Evolutionary conservation across 1,140 invertebrate species (phyloP).

Genomic region (Eurosta solidaginis): DNA sequence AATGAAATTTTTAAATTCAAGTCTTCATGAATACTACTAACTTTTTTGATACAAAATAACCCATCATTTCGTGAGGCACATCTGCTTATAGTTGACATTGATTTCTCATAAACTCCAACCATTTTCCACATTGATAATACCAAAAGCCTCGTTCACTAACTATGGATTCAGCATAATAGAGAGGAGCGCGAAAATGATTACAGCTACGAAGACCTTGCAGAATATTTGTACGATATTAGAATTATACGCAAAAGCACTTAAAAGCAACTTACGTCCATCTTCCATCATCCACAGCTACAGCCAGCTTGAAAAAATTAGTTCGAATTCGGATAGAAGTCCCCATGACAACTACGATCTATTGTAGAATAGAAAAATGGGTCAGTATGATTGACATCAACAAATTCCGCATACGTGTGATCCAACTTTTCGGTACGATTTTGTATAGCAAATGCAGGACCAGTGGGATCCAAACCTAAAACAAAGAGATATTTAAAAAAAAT

Average conservation of each 20-base stretch:
- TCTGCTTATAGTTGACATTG: slow-evolving; percentile 43
- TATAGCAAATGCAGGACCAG: slow-evolving; percentile 49
- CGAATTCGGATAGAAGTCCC: slow-evolving; percentile 83
- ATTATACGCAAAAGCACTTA: slow-evolving; percentile 47
- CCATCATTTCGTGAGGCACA: slow-evolving; percentile 45
- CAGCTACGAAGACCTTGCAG: slow-evolving; percentile 53
- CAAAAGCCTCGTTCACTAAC: slow-evolving; percentile 43
- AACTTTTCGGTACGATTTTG: slow-evolving; percentile 38
- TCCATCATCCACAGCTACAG: slow-evolving; percentile 65
- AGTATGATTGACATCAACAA: slow-evolving; percentile 80
- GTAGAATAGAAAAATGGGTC: slow-evolving; percentile 69
- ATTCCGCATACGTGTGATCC: slow-evolving; percentile 67
- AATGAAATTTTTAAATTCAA: slow-evolving; percentile 1
- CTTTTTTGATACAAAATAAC: slow-evolving; percentile 48
- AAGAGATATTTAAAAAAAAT: not conserved
- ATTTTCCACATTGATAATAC: slow-evolving; percentile 49
- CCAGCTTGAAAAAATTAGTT: slow-evolving; percentile 74
- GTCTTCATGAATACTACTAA: slow-evolving; percentile 29
- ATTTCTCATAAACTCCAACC: slow-evolving; percentile 46
- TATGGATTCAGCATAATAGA: slow-evolving; percentile 67
- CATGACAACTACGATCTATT: slow-evolving; percentile 68
- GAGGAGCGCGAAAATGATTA: slow-evolving; percentile 62
- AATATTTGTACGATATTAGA: slow-evolving; percentile 40
- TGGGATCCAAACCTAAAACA: slow-evolving; percentile 47
- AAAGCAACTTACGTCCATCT: slow-evolving; percentile 35